These are phyloP conservation scores for Kryptopterus vitreolus DNA, from an alignment of 2,797 vertebrate genomes.

Conservation along the genomic window DNA sequence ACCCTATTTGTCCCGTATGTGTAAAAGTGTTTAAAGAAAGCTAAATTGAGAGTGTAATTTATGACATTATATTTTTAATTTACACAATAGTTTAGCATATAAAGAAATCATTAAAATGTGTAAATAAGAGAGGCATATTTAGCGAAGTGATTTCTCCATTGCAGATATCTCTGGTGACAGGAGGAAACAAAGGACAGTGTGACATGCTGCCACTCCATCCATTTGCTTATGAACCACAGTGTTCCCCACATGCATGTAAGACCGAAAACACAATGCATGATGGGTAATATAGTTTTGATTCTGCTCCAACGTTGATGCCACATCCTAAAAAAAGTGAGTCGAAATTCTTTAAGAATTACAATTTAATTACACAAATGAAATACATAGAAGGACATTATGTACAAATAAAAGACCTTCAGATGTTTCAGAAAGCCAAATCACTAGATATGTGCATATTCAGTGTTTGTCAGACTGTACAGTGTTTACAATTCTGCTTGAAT, in stretches of 20 bases:
- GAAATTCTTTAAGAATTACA: slow-evolving; percentile 11
- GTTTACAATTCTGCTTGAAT: background rate
- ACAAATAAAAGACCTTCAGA: background rate
- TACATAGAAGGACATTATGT: slow-evolving; percentile 12
- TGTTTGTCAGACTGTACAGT: background rate
- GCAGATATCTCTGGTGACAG: background rate
- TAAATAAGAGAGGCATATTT: background rate
- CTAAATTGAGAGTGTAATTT: background rate
- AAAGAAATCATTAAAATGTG: background rate
- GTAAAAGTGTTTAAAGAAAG: background rate
- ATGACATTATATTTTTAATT: background rate
- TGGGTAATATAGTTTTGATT: background rate
- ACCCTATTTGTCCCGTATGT: background rate
- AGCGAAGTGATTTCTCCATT: background rate
- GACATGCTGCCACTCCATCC: background rate
- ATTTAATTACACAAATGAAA: slow-evolving; percentile 13
- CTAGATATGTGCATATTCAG: background rate
- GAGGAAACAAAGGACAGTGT: background rate
- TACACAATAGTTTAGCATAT: background rate
- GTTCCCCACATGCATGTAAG: background rate
- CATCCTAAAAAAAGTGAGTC: background rate
- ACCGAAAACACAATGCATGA: background rate
- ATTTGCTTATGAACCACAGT: background rate
- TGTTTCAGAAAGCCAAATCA: background rate
- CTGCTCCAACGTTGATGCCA: background rate